Evolutionary conservation across 2,888 invertebrate species (phyloP), one percentile per base, ranked within the genome.

Genomic region (Pterostichus madidus): DNA sequence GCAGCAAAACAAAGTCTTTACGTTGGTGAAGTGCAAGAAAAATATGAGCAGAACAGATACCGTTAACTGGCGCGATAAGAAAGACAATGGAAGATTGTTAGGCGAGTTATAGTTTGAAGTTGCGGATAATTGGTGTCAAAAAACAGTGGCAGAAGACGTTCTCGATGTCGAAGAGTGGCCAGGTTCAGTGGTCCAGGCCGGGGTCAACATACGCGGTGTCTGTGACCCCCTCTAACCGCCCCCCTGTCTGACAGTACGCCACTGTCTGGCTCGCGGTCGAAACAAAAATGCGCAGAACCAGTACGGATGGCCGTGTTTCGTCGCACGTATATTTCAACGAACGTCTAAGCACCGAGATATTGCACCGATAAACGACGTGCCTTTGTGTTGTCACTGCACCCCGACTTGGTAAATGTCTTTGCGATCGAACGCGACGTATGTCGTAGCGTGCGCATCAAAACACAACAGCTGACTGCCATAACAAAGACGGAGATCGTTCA

Each of bases 381-480:
- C 61, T n/a, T 46, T 53, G 15, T 71, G 39, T 53, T n/a, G 32
- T 35, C 35, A 52, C 5, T 17, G 7, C 8, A 15, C 77, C 15
- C 83, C 15, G n/a, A 64, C 76, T 46, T 6, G 11, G 61, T 11
- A 44, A 56, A 35, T 35, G 17, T 56, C 5, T 32, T 8, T 31
- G 53, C 6, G 31, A 17, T 32, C 8, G 24, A 24, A 73, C 73
- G 64, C 61, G 80, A 86, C 88, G 87, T 86, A 86, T 81, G 85
- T 87, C 86, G 85, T 76, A 85, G 86, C 84, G 84, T 81, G 81
- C 78, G 83, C 84, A 85, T 85, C 49, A 85, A 85, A 87, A 86
- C 85, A 86, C 83, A 90, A 90, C 90, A 90, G 90, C 90, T 90
- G 90, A 90, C 89, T 89, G 87, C 88, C 89, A 90, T 88, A 90